Conservation (phyloP, 1,140 invertebrate genomes). For the Pogonomyrmex californicus region DNA sequence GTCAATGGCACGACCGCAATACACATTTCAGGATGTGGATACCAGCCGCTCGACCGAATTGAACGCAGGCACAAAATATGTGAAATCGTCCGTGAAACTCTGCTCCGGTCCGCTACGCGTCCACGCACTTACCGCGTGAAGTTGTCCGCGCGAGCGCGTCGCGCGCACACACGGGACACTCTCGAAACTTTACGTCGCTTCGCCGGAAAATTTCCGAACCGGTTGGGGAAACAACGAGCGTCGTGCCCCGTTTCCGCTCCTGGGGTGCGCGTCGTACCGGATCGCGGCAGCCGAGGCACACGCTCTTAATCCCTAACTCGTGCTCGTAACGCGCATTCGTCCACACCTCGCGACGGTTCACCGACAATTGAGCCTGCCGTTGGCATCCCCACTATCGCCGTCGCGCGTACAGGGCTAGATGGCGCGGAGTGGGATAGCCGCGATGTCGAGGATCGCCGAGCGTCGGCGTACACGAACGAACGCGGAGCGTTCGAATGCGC, state of each 20-base stretch:
- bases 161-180: constrained; percentile 22
- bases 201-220: background rate
- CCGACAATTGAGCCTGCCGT: constrained; percentile 80
- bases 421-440: constrained; percentile 19
- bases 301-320: constrained; percentile 57
- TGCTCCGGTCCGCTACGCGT: background rate
- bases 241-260: background rate
- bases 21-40: constrained; percentile 22
- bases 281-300: constrained; percentile 65
- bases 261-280: constrained; percentile 37
- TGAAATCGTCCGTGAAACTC: background rate
- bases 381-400: constrained; percentile 55
- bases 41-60: background rate
- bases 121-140: background rate
- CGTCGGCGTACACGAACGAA: background rate
- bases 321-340: constrained; percentile 64
- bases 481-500: background rate
- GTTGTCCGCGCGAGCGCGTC: constrained; percentile 21
- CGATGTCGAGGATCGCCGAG: constrained; percentile 46
- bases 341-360: constrained; percentile 77
- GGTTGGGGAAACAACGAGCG: background rate
- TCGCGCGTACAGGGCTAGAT: background rate
- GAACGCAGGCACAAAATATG: background rate
- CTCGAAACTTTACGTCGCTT: background rate
- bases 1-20: background rate